Evolutionary conservation across 2,113 vertebrate genomes (phyloP).

Genomic region (Elaphurus davidianus): DNA sequence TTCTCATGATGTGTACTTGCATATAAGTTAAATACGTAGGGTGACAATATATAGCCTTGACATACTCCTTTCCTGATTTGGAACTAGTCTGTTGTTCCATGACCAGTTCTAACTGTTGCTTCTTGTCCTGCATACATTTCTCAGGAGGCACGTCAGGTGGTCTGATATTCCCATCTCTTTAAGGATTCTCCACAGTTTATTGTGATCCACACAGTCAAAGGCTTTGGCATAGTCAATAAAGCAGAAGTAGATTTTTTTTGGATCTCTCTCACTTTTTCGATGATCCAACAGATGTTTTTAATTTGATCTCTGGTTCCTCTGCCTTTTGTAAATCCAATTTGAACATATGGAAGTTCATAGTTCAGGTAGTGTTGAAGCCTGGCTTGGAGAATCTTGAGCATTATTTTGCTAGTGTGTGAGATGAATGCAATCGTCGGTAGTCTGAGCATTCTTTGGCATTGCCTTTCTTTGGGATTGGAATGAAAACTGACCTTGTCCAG

Average conservation of each 20-base stretch:
- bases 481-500: neutral
- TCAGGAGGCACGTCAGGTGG: neutral
- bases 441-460: neutral
- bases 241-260: neutral
- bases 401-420: neutral
- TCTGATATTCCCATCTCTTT: neutral
- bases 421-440: neutral
- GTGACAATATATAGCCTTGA: neutral
- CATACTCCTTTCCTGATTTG: neutral
- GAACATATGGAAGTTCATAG: neutral
- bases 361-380: neutral
- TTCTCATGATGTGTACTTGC: neutral
- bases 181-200: neutral
- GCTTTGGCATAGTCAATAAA: neutral
- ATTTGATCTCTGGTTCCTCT: neutral
- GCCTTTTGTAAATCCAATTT: neutral
- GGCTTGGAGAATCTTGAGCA: neutral
- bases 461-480: neutral
- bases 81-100: neutral
- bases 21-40: neutral
- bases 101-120: neutral
- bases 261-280: neutral
- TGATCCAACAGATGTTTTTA: neutral
- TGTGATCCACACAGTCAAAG: neutral
- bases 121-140: neutral